Conservation (phyloP, 2,113 vertebrate genomes). For the Megalops atlanticus region DNA sequence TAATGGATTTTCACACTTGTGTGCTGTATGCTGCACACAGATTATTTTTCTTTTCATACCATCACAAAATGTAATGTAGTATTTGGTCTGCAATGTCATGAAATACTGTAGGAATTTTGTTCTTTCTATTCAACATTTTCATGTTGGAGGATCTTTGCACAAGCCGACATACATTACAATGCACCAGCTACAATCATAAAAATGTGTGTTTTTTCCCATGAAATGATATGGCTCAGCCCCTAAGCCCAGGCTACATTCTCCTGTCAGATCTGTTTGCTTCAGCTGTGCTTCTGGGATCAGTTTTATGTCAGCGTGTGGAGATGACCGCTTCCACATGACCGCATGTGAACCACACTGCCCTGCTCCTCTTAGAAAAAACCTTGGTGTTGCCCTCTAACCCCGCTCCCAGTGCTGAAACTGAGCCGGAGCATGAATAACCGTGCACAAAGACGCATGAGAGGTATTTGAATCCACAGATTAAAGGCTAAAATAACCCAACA, state of each 20-base stretch:
- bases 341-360: background rate
- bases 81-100: no score
- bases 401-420: background rate
- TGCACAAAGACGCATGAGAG: conserved; percentile 1
- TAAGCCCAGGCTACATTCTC: background rate
- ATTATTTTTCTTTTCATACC: background rate
- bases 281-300: background rate
- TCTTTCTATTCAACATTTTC: background rate
- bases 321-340: no score
- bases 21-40: no score
- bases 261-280: background rate
- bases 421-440: background rate
- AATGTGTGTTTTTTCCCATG: background rate
- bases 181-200: background rate
- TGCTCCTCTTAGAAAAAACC: background rate
- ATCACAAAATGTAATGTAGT: background rate
- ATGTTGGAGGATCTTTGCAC: background rate
- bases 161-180: background rate
- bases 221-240: background rate
- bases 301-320: background rate
- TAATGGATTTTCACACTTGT: no score
- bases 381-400: background rate
- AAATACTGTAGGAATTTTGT: background rate
- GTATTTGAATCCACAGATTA: conserved; percentile 24
- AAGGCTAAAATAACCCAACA: conserved; percentile 20